A percentile compares a stretch with the other conserved stretches of the same genome.
Conservation (phyloP, 2,113 vertebrate genomes). For the Todiramphus saurophagus region DNA sequence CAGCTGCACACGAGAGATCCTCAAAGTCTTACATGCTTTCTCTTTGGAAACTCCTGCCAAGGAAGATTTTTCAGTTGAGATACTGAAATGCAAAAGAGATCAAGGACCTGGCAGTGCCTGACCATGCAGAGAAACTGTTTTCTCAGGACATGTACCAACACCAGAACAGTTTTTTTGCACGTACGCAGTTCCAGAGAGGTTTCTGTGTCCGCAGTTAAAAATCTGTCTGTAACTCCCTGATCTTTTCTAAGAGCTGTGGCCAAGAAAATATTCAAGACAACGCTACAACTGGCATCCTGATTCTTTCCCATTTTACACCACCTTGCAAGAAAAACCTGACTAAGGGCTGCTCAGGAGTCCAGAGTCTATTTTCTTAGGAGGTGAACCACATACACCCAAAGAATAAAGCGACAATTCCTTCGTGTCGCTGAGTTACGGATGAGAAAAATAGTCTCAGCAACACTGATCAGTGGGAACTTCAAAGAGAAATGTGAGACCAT, state of each 20-base stretch:
- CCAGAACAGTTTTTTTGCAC: neutral
- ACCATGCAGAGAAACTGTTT: neutral
- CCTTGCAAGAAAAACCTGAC: neutral
- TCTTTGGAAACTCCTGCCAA: neutral
- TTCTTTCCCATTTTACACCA: neutral
- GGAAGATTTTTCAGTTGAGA: neutral
- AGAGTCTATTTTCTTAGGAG: neutral
- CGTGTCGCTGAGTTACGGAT: slow-evolving; percentile 32
- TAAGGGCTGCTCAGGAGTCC: neutral
- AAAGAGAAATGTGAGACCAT: slow-evolving; percentile 38
- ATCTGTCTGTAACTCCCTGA: neutral
- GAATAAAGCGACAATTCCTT: slow-evolving; percentile 33
- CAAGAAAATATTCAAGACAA: neutral
- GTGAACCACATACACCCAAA: neutral
- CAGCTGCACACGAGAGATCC: rapidly evolving
- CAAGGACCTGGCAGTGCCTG: neutral
- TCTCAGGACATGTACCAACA: neutral
- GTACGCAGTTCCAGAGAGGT: neutral
- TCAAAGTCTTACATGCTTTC: neutral
- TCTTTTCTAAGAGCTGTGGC: neutral
- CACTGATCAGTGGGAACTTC: slow-evolving; percentile 49
- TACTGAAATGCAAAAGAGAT: neutral
- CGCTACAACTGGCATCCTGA: neutral
- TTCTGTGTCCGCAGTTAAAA: rapidly evolving
- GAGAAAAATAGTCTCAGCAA: slow-evolving; percentile 35